phyloP scores from a whole-genome alignment of 2,113 vertebrate genomes.

The Rhinoderma darwinii region DNA sequence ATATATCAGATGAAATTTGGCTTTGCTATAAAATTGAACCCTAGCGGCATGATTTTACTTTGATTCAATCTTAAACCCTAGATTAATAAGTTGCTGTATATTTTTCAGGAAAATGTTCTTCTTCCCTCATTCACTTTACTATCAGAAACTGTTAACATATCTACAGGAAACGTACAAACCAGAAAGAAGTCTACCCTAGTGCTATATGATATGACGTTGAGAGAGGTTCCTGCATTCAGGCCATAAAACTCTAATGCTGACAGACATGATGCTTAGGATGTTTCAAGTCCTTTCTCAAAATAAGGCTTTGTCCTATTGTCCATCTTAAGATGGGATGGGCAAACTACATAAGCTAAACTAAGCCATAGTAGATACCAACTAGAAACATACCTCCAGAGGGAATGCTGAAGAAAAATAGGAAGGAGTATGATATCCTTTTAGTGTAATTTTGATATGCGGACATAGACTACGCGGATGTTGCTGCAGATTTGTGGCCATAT shows the following conservation, averaged over 20 bases:
- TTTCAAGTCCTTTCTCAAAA: conserved; percentile 34
- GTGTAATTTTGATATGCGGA: neutral
- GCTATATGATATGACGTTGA: conserved; percentile 39
- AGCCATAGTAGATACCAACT: neutral
- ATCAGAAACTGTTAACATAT: neutral
- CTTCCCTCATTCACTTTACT: neutral
- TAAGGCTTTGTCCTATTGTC: conserved; percentile 7
- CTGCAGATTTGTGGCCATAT: neutral
- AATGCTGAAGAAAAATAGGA: neutral
- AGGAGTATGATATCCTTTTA: neutral
- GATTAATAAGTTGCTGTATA: neutral
- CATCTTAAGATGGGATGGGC: neutral
- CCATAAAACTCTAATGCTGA: conserved; percentile 1
- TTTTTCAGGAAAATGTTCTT: neutral
- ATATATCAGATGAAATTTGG: neutral
- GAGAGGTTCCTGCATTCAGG: conserved; percentile 11
- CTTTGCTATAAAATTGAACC: neutral
- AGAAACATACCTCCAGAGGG: neutral
- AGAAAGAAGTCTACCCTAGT: conserved; percentile 20
- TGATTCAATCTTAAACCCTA: neutral
- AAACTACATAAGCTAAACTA: neutral
- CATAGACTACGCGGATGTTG: neutral
- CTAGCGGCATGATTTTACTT: neutral
- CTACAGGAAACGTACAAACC: conserved; percentile 29
- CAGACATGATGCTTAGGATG: conserved; percentile 7